phyloP scores from a whole-genome alignment of 2,888 invertebrate genomes.

The Epinotia ramella region DNA sequence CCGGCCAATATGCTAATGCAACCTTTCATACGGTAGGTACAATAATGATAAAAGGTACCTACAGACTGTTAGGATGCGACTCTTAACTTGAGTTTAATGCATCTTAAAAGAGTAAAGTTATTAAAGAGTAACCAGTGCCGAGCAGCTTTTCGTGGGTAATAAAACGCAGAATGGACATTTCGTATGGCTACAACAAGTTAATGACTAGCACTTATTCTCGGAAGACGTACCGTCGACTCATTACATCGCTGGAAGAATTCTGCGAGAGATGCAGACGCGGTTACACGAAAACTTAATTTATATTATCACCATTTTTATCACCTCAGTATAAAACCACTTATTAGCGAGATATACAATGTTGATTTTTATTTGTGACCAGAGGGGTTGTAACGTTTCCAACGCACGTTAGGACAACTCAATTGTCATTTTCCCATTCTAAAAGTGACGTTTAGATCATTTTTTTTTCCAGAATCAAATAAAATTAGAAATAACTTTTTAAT shows the following conservation, averaged over 20 bases:
- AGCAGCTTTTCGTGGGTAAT: slow-evolving; percentile 40
- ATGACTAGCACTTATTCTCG: slow-evolving; percentile 41
- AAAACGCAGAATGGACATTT: slow-evolving; percentile 39
- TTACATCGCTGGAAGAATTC: slow-evolving; percentile 33
- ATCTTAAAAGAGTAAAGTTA: slow-evolving; percentile 34
- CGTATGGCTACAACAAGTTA: slow-evolving; percentile 45
- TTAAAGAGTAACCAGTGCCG: slow-evolving; percentile 39
- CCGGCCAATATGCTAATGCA: neutral
- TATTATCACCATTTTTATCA: slow-evolving; percentile 7
- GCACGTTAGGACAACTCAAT: no score
- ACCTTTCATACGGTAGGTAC: no score
- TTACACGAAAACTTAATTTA: slow-evolving; percentile 26
- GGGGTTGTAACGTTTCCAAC: no score
- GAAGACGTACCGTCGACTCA: slow-evolving; percentile 33
- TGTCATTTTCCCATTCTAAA: no score
- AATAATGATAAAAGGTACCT: neutral
- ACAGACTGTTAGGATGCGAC: slow-evolving; percentile 1
- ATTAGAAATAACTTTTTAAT: no score
- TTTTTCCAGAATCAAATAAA: no score
- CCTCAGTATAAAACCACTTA: neutral
- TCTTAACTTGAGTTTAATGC: slow-evolving; percentile 26
- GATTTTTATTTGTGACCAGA: no score
- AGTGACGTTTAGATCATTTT: no score
- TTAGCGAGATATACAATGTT: neutral
- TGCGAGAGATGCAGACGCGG: slow-evolving; percentile 23